Evolutionary conservation across 2,888 invertebrate species (phyloP).

Genomic region (Heteromurus nitidus): DNA sequence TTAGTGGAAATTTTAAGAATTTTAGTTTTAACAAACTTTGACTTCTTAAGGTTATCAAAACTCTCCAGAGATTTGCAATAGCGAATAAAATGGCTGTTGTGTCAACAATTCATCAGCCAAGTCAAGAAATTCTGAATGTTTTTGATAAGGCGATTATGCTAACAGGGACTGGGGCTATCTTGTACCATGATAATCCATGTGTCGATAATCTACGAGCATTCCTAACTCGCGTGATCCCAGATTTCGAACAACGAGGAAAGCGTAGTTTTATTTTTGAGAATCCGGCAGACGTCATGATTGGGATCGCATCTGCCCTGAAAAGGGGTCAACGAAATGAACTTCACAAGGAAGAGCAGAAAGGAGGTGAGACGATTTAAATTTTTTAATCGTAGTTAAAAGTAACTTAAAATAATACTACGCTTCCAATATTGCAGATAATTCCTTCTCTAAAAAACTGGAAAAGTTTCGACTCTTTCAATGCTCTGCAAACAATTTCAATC

Average conservation of each 20-base stretch:
- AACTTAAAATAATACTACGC: too few species aligned
- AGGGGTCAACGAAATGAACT: not conserved
- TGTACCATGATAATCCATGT: constrained; percentile 8
- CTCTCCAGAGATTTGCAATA: not conserved
- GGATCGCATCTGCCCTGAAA: not conserved
- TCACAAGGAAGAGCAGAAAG: too few species aligned
- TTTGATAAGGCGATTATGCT: constrained; percentile 25
- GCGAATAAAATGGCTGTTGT: constrained; percentile 19
- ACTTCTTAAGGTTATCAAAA: constrained; percentile 5
- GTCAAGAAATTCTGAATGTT: not conserved
- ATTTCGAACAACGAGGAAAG: not conserved
- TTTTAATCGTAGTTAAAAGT: too few species aligned
- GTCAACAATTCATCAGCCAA: constrained; percentile 37
- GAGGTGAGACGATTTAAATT: too few species aligned
- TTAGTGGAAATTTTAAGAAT: too few species aligned
- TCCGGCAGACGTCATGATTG: not conserved
- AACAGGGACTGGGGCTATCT: constrained; percentile 2
- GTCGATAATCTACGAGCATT: not conserved
- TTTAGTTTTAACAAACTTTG: not conserved
- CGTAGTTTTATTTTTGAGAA: not conserved
- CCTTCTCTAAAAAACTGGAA: not conserved
- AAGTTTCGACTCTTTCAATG: not conserved
- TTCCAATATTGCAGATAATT: not conserved
- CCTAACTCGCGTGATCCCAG: not conserved
- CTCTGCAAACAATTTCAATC: not conserved